Percentiles rank a stretch among this genome's conserved stretches.
These are phyloP conservation scores for Dryadula phaetusa DNA, from an alignment of 2,888 invertebrate genomes.

Conservation along the genomic window DNA sequence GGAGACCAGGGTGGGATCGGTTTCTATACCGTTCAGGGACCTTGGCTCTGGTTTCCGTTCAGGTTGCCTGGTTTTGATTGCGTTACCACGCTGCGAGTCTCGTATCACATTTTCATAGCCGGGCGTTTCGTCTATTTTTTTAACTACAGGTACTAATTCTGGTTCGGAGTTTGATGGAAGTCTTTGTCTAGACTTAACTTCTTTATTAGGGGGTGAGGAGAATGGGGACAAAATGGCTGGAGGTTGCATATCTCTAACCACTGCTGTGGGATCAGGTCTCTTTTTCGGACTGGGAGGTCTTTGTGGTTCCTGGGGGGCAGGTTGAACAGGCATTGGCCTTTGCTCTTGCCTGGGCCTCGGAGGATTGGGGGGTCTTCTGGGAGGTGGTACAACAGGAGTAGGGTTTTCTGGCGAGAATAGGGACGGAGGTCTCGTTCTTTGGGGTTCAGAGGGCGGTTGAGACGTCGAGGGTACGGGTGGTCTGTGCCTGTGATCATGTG, in stretches of 20 bases:
- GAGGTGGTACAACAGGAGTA: constrained; percentile 77
- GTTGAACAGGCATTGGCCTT: constrained; percentile 47
- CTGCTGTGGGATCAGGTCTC: constrained; percentile 66
- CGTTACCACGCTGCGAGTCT: constrained; percentile 76
- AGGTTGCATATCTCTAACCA: constrained; percentile 73
- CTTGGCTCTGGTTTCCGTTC: constrained; percentile 73
- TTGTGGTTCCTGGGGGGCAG: constrained; percentile 46
- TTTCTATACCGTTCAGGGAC: constrained; percentile 87
- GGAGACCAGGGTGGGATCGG: constrained; percentile 89
- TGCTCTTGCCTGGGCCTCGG: constrained; percentile 54
- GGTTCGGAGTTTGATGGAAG: constrained; percentile 83
- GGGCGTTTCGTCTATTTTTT: constrained; percentile 86
- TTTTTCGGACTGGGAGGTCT: constrained; percentile 67
- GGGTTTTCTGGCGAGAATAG: constrained; percentile 87
- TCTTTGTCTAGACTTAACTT: constrained; percentile 63
- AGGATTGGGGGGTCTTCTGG: constrained; percentile 61
- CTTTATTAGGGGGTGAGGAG: constrained; percentile 73
- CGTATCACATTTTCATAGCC: constrained; percentile 85
- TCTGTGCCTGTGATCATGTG: constrained; percentile 57
- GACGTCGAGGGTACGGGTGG: constrained; percentile 50
- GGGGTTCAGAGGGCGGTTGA: constrained; percentile 52
- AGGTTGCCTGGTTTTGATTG: constrained; percentile 65
- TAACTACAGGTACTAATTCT: constrained; percentile 85
- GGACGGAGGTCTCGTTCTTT: constrained; percentile 82
- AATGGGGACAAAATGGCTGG: constrained; percentile 79